A percentile compares a stretch with the other conserved stretches of the same genome.
Conservation (phyloP, 2,797 vertebrate genomes). For the Propithecus deckenii region DNA sequence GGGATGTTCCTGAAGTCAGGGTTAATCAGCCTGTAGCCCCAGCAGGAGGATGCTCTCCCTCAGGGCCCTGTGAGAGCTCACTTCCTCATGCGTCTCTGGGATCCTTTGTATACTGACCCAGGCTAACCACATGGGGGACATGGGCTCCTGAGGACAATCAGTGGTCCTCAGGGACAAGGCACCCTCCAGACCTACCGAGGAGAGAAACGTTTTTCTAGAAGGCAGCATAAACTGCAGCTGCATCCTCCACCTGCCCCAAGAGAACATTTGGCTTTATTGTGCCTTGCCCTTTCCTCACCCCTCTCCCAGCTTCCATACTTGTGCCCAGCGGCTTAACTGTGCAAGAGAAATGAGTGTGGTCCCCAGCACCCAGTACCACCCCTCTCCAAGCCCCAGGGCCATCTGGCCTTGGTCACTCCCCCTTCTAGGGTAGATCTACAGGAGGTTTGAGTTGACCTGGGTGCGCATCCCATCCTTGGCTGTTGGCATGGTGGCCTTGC, state of each 20-base stretch:
- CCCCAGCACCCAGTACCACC: too few relatives aligned
- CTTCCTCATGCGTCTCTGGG: neutral
- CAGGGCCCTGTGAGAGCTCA: rapidly evolving
- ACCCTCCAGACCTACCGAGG: neutral
- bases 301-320: neutral
- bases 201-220: neutral
- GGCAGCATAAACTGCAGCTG: rapidly evolving
- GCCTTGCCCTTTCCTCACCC: neutral
- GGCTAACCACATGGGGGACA: rapidly evolving
- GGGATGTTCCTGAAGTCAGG: neutral
- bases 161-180: neutral
- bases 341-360: too few relatives aligned
- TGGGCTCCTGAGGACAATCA: neutral
- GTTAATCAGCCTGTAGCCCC: neutral
- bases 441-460: neutral
- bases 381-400: neutral
- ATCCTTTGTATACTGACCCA: neutral
- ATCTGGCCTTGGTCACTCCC: neutral
- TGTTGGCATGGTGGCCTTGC: neutral
- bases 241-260: neutral
- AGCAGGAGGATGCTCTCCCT: rapidly evolving
- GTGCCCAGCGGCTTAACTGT: rapidly evolving
- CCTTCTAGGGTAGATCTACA: neutral
- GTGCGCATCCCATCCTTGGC: neutral
- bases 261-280: neutral